These are phyloP conservation scores for Menura novaehollandiae DNA, from an alignment of 2,113 vertebrate genomes.

Conservation along the genomic window DNA sequence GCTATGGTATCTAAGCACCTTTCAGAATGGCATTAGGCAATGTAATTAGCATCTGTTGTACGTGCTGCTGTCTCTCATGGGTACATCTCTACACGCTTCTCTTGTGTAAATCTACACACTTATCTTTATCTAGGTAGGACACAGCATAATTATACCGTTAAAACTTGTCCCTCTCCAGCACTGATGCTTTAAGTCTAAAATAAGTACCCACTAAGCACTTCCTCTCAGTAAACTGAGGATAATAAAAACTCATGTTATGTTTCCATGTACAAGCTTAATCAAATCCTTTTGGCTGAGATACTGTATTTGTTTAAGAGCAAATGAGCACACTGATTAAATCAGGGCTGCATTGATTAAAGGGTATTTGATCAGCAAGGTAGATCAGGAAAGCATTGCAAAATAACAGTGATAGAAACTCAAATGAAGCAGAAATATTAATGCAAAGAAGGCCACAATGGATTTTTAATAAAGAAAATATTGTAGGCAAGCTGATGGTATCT, in stretches of 20 bases:
- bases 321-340: constrained; percentile 41
- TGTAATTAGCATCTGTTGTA: background rate
- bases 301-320: constrained; percentile 24
- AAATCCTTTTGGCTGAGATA: constrained; percentile 33
- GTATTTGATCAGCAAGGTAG: constrained; percentile 25
- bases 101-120: background rate
- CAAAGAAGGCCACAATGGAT: background rate
- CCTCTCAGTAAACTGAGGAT: background rate
- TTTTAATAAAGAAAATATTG: background rate
- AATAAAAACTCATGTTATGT: background rate
- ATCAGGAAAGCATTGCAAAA: constrained; percentile 36
- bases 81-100: background rate
- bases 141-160: background rate
- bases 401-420: constrained; percentile 1
- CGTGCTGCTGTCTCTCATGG: background rate
- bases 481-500: background rate
- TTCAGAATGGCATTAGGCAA: constrained; percentile 22
- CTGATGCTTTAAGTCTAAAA: background rate
- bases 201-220: background rate
- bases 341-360: constrained; percentile 36
- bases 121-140: background rate
- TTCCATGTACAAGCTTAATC: constrained; percentile 6
- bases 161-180: background rate
- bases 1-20: background rate
- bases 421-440: constrained; percentile 33